Percentiles rank a stretch among this genome's conserved stretches.
Conservation (phyloP, 2,113 vertebrate genomes). For the Dipodomys stephensi region DNA sequence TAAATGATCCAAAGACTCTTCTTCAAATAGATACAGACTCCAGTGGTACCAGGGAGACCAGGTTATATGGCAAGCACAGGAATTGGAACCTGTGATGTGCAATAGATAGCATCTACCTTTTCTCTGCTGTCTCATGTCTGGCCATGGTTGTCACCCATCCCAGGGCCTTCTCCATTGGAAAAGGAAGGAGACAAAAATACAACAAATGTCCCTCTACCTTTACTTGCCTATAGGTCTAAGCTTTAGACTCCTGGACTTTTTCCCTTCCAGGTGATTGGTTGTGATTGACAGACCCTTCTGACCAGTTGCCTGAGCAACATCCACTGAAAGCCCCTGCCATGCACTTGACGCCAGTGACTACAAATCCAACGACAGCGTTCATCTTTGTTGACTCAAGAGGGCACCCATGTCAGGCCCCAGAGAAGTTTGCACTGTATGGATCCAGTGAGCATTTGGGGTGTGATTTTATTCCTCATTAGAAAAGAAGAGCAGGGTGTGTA, state of each 20-base stretch:
- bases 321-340: background rate
- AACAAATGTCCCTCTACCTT: background rate
- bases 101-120: background rate
- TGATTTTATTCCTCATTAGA: slow-evolving; percentile 10
- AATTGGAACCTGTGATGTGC: background rate
- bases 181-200: background rate
- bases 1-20: background rate
- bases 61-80: background rate
- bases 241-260: background rate
- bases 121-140: background rate
- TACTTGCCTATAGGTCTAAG: background rate
- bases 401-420: background rate
- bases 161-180: slow-evolving; percentile 4
- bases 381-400: slow-evolving; percentile 12
- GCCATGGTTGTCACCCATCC: background rate
- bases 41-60: background rate
- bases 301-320: background rate
- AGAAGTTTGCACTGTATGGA: slow-evolving; percentile 30
- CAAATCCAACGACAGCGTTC: background rate
- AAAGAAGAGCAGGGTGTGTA: slow-evolving; percentile 8
- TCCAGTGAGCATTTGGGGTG: background rate
- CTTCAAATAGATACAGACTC: background rate
- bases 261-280: background rate
- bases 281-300: background rate
- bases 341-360: background rate